These are phyloP conservation scores for Xyrichtys novacula DNA, from an alignment of 2,797 vertebrate genomes.

Conservation along the genomic window DNA sequence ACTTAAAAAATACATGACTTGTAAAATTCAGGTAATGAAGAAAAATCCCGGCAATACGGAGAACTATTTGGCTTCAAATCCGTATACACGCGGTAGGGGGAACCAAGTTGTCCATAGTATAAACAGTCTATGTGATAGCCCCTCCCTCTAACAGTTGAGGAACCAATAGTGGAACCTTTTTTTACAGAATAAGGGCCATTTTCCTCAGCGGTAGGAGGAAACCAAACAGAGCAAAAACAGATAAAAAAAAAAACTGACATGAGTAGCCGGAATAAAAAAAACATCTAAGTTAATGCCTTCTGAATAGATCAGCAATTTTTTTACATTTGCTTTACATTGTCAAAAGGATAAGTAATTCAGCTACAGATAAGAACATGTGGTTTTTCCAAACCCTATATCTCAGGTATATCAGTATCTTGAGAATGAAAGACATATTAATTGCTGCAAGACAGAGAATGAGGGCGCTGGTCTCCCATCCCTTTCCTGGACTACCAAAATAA, in stretches of 20 bases:
- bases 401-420: background rate
- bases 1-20: no score
- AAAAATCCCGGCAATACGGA: no score
- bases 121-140: no score
- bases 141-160: no score
- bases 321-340: background rate
- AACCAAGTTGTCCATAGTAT: no score
- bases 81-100: no score
- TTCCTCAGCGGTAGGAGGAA: background rate
- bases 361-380: background rate
- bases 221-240: background rate
- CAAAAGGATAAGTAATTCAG: no score
- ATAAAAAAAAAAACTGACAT: background rate
- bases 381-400: background rate
- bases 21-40: no score
- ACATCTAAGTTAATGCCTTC: background rate
- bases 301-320: no score
- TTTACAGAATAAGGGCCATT: background rate
- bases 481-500: conserved; percentile 78
- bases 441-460: conserved; percentile 28
- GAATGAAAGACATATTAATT: conserved; percentile 8
- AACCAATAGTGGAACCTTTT: background rate
- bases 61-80: no score
- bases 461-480: conserved; percentile 67
- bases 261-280: background rate